Evolutionary conservation across 2,797 vertebrate genomes (phyloP).

Genomic region (Lacerta agilis): DNA sequence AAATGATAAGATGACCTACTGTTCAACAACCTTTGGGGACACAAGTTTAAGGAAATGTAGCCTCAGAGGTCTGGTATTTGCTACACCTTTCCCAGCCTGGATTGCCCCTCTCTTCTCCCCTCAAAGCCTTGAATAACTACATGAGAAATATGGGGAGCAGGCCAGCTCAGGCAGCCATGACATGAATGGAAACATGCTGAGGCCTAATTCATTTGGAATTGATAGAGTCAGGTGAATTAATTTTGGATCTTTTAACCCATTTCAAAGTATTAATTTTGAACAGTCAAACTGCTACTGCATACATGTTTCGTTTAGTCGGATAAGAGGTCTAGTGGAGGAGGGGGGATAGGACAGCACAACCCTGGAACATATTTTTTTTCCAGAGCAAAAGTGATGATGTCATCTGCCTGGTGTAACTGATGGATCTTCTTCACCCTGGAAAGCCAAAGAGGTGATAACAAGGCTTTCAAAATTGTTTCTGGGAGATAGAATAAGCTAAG

Average conservation of each 20-base stretch:
- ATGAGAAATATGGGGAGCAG: neutral
- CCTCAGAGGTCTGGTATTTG: neutral
- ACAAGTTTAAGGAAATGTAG: no score
- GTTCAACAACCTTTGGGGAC: neutral
- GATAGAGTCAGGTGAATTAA: neutral
- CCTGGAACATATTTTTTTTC: no score
- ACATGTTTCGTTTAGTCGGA: neutral
- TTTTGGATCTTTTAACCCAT: neutral
- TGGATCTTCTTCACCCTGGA: neutral
- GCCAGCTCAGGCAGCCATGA: neutral
- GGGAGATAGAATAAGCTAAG: neutral
- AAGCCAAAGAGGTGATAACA: neutral
- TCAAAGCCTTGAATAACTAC: no score
- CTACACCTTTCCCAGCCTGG: neutral
- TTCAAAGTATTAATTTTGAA: neutral
- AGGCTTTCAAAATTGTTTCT: neutral
- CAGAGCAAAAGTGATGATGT: no score
- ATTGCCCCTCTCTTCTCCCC: neutral
- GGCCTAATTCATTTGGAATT: neutral
- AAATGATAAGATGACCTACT: neutral
- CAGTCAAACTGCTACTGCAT: neutral
- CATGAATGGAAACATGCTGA: neutral
- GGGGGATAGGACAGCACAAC: no score
- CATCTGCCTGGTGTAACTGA: neutral
- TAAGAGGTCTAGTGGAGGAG: neutral